phyloP scores from a whole-genome alignment of 2,113 vertebrate genomes.

The Vulpes lagopus region DNA sequence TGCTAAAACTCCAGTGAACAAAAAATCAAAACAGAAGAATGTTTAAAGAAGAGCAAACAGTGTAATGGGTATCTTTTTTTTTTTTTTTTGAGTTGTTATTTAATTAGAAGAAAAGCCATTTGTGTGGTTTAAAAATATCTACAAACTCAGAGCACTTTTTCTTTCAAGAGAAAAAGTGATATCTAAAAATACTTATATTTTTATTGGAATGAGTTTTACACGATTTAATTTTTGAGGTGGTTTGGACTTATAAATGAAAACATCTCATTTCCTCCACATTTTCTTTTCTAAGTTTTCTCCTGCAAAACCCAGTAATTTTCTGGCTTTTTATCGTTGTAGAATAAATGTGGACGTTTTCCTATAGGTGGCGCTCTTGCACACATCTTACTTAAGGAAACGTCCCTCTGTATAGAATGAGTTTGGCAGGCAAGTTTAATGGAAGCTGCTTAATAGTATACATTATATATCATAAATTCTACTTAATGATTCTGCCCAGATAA shows the following conservation, averaged over 20 bases:
- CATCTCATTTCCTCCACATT: constrained; percentile 45
- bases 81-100: background rate
- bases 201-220: background rate
- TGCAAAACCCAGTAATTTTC: constrained; percentile 24
- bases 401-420: constrained; percentile 52
- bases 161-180: background rate
- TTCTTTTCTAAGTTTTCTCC: constrained; percentile 43
- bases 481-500: constrained; percentile 82
- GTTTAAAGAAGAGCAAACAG: background rate
- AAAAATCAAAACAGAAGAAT: background rate
- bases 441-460: constrained; percentile 76
- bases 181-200: constrained; percentile 6
- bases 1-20: constrained; percentile 15
- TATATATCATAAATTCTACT: constrained; percentile 77
- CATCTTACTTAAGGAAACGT: constrained; percentile 58
- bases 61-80: background rate
- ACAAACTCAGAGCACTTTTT: constrained; percentile 20
- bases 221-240: background rate
- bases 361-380: constrained; percentile 78
- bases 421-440: constrained; percentile 79
- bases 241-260: constrained; percentile 29
- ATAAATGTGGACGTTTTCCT: constrained; percentile 73
- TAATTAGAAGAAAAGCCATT: background rate
- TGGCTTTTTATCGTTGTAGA: constrained; percentile 61
- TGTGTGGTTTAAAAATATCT: background rate